Base-by-base conservation (phyloP, 2,797 vertebrate genomes). In the Peromyscus aztecus region DNA sequence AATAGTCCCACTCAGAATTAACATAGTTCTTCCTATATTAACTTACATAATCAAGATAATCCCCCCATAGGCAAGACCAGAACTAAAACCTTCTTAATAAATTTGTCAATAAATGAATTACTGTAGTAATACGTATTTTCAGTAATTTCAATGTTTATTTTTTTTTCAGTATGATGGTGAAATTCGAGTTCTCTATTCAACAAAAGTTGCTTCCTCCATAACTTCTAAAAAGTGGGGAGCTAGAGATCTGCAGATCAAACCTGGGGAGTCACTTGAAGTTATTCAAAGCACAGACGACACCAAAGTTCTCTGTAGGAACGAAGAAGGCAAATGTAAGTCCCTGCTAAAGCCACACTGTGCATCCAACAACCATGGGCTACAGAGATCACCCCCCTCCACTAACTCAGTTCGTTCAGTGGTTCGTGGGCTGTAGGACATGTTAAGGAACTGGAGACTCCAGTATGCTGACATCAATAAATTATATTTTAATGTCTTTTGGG, bases 261-360 rank as follows among this genome's bases (percentile, higher is more conserved):
- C 99, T 4, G 99, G 99, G 4, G 99, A 99, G 90, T 96, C 85
- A 12, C 98, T 99, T 31, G 99, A 99, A 46, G 98, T 99, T 73
- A 99, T 99, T 67, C 98, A 99, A 95, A 99, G 98, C 94, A 98
- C 99, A 3, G 99, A 99, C 24, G 98, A 99, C 14, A 98, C 98
- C 80, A 99, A 99, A 97, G 97, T 99, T 75, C 98, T 99, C 96
- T 99, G 99, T 97, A 99, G 99, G 91, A 99, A 99, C 1, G 99
- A 99, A 43, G 99, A 99, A 10, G 99, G 99, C 40, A 99, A 99
- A 98, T 99, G 99, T 99, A 98, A 99, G 99, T 99, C 37, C 49
- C 17, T 57, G 27, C 19, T 43, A 3, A 17, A 9, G 59, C 11
- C 0, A 0, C 59, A 19, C 61, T 81, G 73, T 10, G 78, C 37